phyloP scores from a whole-genome alignment of 2,888 invertebrate species.

The Ganaspis brasiliensis region DNA sequence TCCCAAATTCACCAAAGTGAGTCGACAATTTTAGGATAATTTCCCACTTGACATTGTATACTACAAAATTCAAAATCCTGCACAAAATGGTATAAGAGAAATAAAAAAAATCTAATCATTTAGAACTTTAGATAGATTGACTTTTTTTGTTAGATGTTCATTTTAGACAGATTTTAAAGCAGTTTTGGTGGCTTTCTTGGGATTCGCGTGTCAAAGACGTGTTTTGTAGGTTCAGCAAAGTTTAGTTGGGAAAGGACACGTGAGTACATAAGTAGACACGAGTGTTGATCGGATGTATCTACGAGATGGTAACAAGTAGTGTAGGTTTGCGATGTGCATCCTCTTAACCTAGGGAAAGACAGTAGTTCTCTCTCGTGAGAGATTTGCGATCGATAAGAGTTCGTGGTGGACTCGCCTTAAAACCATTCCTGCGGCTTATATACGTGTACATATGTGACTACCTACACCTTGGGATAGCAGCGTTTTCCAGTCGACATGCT shows the following conservation, averaged over 20 bases:
- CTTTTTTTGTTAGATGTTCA: no score
- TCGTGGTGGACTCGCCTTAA: constrained; percentile 52
- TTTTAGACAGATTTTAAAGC: no score
- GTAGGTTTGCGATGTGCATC: constrained; percentile 57
- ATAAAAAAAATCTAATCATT: no score
- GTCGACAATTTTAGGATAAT: no score
- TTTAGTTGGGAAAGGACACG: constrained; percentile 1
- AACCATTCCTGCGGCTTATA: constrained; percentile 52
- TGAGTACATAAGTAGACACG: constrained; percentile 24
- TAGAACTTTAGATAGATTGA: no score
- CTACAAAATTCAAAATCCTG: no score
- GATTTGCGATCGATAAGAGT: constrained; percentile 69
- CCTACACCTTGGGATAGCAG: constrained; percentile 56
- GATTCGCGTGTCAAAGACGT: constrained; percentile 25
- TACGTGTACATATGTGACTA: constrained; percentile 43
- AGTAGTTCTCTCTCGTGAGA: constrained; percentile 69
- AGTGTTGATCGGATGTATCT: constrained; percentile 16
- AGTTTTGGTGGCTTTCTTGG: constrained; percentile 11
- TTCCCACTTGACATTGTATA: no score
- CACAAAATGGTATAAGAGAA: no score
- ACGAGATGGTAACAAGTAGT: constrained; percentile 33
- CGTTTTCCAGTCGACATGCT: constrained; percentile 66
- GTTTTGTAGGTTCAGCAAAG: constrained; percentile 6
- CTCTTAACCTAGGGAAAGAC: constrained; percentile 66
- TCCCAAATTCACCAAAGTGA: no score